Evolutionary conservation across 2,888 invertebrate species (phyloP), one percentile per base, ranked within the genome.

Genomic region (Watsonalla cultraria): DNA sequence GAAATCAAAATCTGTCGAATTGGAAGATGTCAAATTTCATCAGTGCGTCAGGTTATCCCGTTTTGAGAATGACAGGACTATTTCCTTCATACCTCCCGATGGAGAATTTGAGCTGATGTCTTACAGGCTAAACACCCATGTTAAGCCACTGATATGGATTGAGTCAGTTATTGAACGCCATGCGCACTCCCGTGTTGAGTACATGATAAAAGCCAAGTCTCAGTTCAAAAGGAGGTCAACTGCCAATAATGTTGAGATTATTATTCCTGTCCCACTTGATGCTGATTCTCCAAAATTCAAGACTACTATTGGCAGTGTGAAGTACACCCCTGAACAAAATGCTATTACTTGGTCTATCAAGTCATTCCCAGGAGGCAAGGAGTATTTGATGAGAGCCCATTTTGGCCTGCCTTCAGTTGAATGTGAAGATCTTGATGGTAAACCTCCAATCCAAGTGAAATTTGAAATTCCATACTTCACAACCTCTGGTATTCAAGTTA

Each of bases 381-480:
- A 99, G 82, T 99, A 98, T 84, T 89, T 99, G 61, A 98, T 99
- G 98, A 92, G 99, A 59, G 99, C 99, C 6, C 99, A 99, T 80
- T 99, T 99, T 86, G 98, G 99, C 0, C 86, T 99, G 57, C 99
- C 99, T 0, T 98, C 98, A 60, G 98, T 99, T 2, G 96, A 96
- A 75, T 95, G 96, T 71, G 99, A 99, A 78, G 98, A 99, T 68
- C 91, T 94, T 0, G 99, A 99, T 87, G 99, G 98, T 0, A 97
- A 97, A 81, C 99, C 99, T 47, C 99, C 99, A 0, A 99, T 99
- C 66, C 97, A 98, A 90, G 98, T 99, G 5, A 98, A 98, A 86
- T 99, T 99, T 92, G 99, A 99, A 90, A 99, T 99, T 70, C 99
- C 99, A 0, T 99, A 99, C 79, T 99, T 99, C 76, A 99, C 99